Evolutionary conservation across 2,888 invertebrate genomes (phyloP), one percentile per base, ranked within the genome.

Genomic region (Camptogramma bilineatum): DNA sequence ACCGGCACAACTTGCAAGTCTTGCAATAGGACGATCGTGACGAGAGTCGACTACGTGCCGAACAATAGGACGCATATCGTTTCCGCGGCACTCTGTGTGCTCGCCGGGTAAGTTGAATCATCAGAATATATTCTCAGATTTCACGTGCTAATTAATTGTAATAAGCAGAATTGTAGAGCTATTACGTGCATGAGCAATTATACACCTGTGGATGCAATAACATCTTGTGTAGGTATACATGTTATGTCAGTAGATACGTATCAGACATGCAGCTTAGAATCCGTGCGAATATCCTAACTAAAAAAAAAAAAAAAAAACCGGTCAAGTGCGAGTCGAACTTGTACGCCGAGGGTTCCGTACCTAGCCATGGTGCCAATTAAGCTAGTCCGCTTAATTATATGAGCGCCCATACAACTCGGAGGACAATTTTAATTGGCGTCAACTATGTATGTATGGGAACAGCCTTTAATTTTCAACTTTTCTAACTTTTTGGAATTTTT

Each of bases 51-150:
- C 65, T 91, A 87, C 64, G 89, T 88, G n/a, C 82, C 92, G 0
- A 93, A 90, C 70, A 93, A 89, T 69, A 82, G 90, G 42, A 93
- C 92, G 9, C 92, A 93, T 70, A 91, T 93, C 21, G 77, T 89
- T 21, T 90, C 92, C 17, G 92, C 92, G 18, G 91, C 87, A 28
- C 87, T 93, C 52, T 93, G 92, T 73, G 78, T 92, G 68, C 64
- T 93, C 66, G 89, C 92, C 61, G 88, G 90, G 92, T 91, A 75
- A 83, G 90, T 28, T 66, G 53, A 66, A 31, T 62, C 62, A 58
- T 46, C 18, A 31, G 54, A 55, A 44, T 59, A 19, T 19, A 34
- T 57, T 52, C 52, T 58, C 44, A 19, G 57, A 54, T 58, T 62
- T 66, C 54, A 52, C 52, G 4, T 21, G 17, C 17, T 28, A 16